phyloP scores from a whole-genome alignment of 2,113 vertebrate species.

The Amazona guildingii region DNA sequence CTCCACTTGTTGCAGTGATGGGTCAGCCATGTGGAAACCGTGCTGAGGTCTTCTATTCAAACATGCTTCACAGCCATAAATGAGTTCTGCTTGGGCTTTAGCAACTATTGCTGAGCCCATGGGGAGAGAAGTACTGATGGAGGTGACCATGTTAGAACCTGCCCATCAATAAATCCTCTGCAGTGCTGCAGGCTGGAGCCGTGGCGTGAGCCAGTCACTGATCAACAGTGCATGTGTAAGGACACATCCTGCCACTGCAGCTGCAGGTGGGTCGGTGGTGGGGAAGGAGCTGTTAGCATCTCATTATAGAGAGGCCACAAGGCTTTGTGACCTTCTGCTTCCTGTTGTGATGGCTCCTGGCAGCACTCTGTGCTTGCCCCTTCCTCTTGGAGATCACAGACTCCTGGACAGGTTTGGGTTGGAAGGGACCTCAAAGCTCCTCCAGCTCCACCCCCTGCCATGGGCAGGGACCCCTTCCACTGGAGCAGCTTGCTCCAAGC shows the following conservation, averaged over 20 bases:
- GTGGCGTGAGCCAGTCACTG: fast-evolving
- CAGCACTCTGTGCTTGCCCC: fast-evolving
- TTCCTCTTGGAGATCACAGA: neutral
- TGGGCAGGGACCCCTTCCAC: neutral
- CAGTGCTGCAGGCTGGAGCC: neutral
- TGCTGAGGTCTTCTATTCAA: fast-evolving
- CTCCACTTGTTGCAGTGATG: fast-evolving
- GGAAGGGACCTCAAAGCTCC: neutral
- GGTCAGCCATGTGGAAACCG: neutral
- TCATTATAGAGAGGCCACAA: neutral
- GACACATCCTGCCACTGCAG: neutral
- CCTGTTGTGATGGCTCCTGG: neutral
- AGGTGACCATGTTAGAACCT: fast-evolving
- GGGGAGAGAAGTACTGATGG: fast-evolving
- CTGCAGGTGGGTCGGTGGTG: neutral
- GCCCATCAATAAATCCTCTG: neutral
- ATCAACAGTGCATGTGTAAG: fast-evolving
- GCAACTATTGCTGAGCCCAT: fast-evolving
- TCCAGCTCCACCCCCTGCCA: neutral
- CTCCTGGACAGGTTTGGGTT: neutral
- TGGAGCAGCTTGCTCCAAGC: neutral
- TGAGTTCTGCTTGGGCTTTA: fast-evolving
- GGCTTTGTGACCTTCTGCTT: neutral
- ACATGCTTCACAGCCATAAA: fast-evolving
- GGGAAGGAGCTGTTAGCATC: neutral